phyloP scores from a whole-genome alignment of 2,113 vertebrate genomes.

The Hypomesus transpacificus region DNA sequence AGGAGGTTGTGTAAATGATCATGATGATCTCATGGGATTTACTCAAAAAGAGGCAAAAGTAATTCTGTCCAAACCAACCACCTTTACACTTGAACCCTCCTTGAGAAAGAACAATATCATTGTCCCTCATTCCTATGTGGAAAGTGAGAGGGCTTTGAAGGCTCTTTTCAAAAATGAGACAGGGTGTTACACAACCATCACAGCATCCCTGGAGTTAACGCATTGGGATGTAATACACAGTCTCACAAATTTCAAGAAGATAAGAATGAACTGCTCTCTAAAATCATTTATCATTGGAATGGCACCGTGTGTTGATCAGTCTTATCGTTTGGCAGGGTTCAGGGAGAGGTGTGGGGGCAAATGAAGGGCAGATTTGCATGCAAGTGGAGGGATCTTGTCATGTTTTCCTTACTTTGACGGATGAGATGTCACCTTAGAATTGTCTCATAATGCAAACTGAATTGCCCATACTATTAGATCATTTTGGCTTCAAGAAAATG shows the following conservation, averaged over 20 bases:
- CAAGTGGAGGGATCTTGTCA: constrained; percentile 43
- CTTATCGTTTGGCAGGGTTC: constrained; percentile 34
- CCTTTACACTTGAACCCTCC: neutral
- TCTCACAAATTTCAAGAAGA: constrained; percentile 25
- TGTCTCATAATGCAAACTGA: constrained; percentile 49
- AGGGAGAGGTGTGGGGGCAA: constrained; percentile 47
- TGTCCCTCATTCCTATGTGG: neutral
- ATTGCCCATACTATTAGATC: constrained; percentile 48
- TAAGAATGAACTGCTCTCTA: constrained; percentile 41
- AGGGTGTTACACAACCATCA: constrained; percentile 33
- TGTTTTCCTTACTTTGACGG: constrained; percentile 58
- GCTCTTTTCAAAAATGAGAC: constrained; percentile 40
- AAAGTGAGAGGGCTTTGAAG: constrained; percentile 39
- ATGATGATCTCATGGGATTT: too few species aligned
- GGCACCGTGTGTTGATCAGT: constrained; percentile 40
- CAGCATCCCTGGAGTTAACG: constrained; percentile 24
- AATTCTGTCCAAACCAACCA: too few species aligned
- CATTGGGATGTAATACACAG: constrained; percentile 32
- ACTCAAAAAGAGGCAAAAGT: too few species aligned
- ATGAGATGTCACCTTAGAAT: constrained; percentile 52
- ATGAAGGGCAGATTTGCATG: constrained; percentile 55
- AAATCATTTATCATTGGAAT: constrained; percentile 42
- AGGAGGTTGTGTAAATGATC: too few species aligned
- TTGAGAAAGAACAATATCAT: neutral
- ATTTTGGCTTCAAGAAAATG: constrained; percentile 51